phyloP scores from a whole-genome alignment of 1,140 invertebrate genomes.

The Drosophila equinoxialis region DNA sequence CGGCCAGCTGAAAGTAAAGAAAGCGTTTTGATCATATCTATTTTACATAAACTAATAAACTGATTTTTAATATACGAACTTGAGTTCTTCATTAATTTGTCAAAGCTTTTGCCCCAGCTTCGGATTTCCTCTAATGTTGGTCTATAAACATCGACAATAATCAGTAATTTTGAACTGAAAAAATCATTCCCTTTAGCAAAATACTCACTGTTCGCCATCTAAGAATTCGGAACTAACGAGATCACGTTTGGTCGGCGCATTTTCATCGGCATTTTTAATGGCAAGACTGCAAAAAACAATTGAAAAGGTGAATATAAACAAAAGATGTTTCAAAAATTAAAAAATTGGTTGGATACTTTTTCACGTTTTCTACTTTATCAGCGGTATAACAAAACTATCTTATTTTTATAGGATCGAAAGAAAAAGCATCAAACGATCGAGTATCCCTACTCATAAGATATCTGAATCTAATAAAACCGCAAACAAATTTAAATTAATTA shows the following conservation, averaged over 20 bases:
- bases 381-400: too few relatives aligned
- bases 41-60: background rate
- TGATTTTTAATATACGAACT: constrained; percentile 84
- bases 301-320: too few relatives aligned
- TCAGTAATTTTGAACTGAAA: background rate
- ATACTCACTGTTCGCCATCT: constrained; percentile 87
- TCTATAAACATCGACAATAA: constrained; percentile 85
- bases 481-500: too few relatives aligned
- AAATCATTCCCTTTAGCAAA: background rate
- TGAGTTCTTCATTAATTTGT: constrained; percentile 95
- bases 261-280: constrained; percentile 87
- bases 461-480: too few relatives aligned
- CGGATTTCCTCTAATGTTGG: constrained; percentile 95
- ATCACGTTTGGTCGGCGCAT: constrained; percentile 86
- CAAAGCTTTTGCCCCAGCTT: constrained; percentile 97
- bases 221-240: constrained; percentile 85
- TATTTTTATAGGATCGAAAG: too few relatives aligned
- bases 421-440: too few relatives aligned
- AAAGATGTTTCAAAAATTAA: too few relatives aligned
- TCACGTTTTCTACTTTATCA: too few relatives aligned
- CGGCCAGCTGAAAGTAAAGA: constrained; percentile 88
- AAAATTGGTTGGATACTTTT: too few relatives aligned
- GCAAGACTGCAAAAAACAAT: constrained; percentile 84
- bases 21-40: background rate
- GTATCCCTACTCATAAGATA: too few relatives aligned